Evolutionary conservation across 1,140 invertebrate species (phyloP).

Genomic region (Conus betulinus): DNA sequence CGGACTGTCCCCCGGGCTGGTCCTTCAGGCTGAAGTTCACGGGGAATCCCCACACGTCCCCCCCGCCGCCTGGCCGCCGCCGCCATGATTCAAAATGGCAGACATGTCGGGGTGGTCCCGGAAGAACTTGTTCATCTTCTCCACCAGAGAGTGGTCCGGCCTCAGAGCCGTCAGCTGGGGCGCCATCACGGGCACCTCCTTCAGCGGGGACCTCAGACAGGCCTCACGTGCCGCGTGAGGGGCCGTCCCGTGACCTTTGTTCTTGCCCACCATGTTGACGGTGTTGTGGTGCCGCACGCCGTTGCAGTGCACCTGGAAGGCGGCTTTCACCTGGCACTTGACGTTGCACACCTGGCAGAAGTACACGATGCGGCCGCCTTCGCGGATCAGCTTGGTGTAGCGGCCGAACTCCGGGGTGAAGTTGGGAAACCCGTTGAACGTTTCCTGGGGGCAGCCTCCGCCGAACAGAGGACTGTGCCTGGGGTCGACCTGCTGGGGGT

Average conservation of each 20-base stretch:
- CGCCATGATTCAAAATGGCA: neutral
- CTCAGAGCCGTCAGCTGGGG: neutral
- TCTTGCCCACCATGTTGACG: constrained; percentile 43
- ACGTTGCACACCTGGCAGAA: constrained; percentile 70
- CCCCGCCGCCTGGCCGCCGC: neutral
- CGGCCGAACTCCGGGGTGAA: constrained; percentile 67
- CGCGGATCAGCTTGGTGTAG: constrained; percentile 65
- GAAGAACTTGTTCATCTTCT: neutral
- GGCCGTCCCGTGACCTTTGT: neutral
- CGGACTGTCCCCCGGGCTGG: neutral
- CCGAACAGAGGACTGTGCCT: constrained; percentile 19
- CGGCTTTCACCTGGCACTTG: constrained; percentile 63
- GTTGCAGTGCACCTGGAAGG: constrained; percentile 64
- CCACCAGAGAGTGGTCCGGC: neutral
- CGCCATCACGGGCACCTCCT: neutral
- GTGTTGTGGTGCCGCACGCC: constrained; percentile 54
- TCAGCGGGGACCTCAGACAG: neutral
- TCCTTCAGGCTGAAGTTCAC: neutral
- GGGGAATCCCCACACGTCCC: neutral
- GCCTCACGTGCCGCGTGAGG: neutral
- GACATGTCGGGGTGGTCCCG: constrained; percentile 6
- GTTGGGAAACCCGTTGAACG: constrained; percentile 36
- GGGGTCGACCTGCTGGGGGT: neutral
- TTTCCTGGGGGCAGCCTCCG: neutral
- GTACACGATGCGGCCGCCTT: constrained; percentile 69